phyloP scores from a whole-genome alignment of 92 coral and sea anemone species.

The Micromussa lordhowensis region DNA sequence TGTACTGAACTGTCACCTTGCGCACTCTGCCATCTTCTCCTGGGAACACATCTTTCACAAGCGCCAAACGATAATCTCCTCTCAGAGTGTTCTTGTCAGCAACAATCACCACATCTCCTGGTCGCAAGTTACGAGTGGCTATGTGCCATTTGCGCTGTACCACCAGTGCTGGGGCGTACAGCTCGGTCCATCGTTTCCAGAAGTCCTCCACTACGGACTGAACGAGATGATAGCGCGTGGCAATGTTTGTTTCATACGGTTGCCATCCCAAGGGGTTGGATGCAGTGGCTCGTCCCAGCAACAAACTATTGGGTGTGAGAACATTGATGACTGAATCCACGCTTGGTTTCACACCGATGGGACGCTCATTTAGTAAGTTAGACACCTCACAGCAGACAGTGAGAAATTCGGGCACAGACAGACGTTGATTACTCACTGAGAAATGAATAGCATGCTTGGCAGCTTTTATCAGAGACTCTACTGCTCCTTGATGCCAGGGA shows the following conservation, averaged over 20 bases:
- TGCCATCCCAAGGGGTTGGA: constrained; percentile 76
- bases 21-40: constrained; percentile 71
- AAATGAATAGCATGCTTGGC: constrained; percentile 80
- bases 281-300: constrained; percentile 75
- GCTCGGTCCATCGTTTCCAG: constrained; percentile 78
- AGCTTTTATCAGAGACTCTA: constrained; percentile 69
- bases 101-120: constrained; percentile 75
- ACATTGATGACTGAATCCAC: constrained; percentile 62
- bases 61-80: constrained; percentile 59
- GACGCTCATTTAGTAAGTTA: constrained; percentile 75
- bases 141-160: constrained; percentile 59
- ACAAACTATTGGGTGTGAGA: constrained; percentile 71
- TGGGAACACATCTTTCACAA: constrained; percentile 69
- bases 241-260: constrained; percentile 34
- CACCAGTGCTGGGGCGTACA: constrained; percentile 63
- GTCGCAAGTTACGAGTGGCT: constrained; percentile 50
- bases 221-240: constrained; percentile 60
- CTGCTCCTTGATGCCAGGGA: constrained; percentile 81
- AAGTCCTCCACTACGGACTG: constrained; percentile 71
- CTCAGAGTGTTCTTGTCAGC: constrained; percentile 70
- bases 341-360: constrained; percentile 68
- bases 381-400: constrained; percentile 72
- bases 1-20: constrained; percentile 65
- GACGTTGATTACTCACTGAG: constrained; percentile 71
- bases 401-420: constrained; percentile 71